These are phyloP conservation scores for Drosophila neoperkinsi DNA, from an alignment of 2,888 invertebrate genomes.

Conservation along the genomic window DNA sequence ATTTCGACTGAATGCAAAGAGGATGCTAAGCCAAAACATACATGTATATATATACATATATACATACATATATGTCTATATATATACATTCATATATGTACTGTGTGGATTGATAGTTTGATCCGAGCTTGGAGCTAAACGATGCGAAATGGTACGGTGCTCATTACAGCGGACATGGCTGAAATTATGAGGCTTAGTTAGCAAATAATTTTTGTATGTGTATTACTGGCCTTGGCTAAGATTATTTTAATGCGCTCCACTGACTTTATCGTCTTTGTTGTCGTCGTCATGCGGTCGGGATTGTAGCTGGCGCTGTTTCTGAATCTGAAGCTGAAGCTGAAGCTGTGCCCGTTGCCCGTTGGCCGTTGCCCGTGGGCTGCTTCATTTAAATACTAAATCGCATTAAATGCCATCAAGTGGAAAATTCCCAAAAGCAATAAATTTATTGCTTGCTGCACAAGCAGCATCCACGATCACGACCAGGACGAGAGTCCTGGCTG, in stretches of 20 bases:
- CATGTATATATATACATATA: background rate
- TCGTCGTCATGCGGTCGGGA: constrained; percentile 39
- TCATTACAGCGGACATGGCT: constrained; percentile 31
- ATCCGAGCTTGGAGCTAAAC: constrained; percentile 7
- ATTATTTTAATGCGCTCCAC: constrained; percentile 76
- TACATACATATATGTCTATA: no score
- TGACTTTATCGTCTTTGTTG: constrained; percentile 72
- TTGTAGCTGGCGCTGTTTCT: background rate
- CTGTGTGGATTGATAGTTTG: constrained; percentile 26
- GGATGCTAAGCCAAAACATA: constrained; percentile 1
- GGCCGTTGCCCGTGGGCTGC: constrained; percentile 47
- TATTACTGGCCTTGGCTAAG: constrained; percentile 48
- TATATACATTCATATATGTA: background rate
- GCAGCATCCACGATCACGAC: constrained; percentile 55
- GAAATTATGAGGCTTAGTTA: constrained; percentile 47
- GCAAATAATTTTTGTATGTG: constrained; percentile 31
- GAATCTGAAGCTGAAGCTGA: background rate
- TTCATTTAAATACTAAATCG: constrained; percentile 81
- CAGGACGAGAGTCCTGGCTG: constrained; percentile 17
- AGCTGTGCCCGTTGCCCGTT: background rate
- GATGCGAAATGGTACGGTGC: constrained; percentile 25
- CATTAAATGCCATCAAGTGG: constrained; percentile 81
- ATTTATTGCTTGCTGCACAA: constrained; percentile 69
- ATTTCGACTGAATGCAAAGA: constrained; percentile 2
- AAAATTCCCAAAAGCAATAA: constrained; percentile 80